Percentiles rank a stretch among this genome's conserved stretches.
Evolutionary conservation across 2,113 vertebrate species (phyloP).

Genomic region (Rhea pennata): DNA sequence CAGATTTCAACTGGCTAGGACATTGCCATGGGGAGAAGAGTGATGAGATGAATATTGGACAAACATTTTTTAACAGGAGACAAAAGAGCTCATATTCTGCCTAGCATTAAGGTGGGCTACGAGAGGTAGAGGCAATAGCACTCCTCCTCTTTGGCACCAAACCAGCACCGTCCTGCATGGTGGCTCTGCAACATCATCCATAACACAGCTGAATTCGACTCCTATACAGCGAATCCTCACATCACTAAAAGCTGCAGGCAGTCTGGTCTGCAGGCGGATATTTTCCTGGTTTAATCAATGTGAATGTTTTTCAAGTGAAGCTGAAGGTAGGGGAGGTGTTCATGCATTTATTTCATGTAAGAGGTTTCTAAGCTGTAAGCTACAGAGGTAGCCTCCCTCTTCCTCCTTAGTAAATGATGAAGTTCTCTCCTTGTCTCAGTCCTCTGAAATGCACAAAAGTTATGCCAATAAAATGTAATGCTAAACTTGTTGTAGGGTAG

Average conservation of each 20-base stretch:
- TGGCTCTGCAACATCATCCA: neutral
- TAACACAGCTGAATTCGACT: neutral
- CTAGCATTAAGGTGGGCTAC: no score
- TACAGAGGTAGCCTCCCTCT: rapidly evolving
- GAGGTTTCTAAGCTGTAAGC: neutral
- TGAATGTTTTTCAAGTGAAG: neutral
- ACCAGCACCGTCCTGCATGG: rapidly evolving
- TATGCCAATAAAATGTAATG: neutral
- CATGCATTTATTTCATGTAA: neutral
- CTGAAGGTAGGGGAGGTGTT: rapidly evolving
- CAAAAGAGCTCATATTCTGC: no score
- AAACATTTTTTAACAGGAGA: no score
- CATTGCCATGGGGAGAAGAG: neutral
- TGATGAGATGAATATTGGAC: no score
- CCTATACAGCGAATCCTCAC: neutral
- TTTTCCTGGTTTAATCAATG: neutral
- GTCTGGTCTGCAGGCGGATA: neutral
- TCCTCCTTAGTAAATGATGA: neutral
- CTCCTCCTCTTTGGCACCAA: neutral
- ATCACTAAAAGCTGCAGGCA: neutral
- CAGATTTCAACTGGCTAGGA: neutral
- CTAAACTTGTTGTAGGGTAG: neutral
- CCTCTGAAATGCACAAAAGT: neutral
- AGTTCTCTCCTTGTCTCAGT: neutral
- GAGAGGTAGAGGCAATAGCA: neutral